These are phyloP conservation scores for Pseudomyrmex sp. DNA, from an alignment of 1,140 invertebrate genomes.

Conservation along the genomic window DNA sequence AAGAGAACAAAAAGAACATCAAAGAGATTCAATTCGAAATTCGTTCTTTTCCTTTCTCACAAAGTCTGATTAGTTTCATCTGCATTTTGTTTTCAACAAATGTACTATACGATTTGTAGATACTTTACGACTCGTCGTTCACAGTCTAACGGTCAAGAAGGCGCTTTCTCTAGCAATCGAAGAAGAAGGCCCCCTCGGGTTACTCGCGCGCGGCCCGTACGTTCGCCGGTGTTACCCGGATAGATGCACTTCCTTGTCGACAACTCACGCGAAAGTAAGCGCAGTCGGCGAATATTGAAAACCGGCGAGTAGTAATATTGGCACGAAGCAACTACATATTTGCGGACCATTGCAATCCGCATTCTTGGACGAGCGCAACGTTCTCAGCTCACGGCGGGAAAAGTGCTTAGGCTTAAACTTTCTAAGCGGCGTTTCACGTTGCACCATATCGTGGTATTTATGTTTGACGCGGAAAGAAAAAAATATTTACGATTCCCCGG, in stretches of 20 bases:
- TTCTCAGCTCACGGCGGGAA: constrained; percentile 69
- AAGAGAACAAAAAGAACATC: not conserved
- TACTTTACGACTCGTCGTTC: not conserved
- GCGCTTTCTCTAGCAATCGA: not conserved
- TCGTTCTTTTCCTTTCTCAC: not conserved
- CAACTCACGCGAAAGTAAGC: constrained; percentile 34
- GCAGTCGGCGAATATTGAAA: not conserved
- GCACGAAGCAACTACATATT: not conserved
- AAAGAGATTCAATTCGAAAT: constrained; percentile 21
- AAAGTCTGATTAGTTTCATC: not conserved
- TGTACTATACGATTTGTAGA: not conserved
- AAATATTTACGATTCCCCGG: not conserved
- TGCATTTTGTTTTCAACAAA: not conserved
- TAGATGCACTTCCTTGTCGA: constrained; percentile 36
- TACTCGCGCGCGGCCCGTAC: not conserved
- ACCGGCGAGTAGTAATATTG: constrained; percentile 13
- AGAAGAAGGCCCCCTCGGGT: not conserved
- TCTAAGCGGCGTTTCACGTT: constrained; percentile 78
- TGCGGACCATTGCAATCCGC: constrained; percentile 10
- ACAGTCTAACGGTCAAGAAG: not conserved
- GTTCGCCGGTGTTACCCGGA: constrained; percentile 11
- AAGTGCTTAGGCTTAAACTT: constrained; percentile 79
- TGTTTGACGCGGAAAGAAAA: constrained; percentile 39
- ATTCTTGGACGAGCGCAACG: constrained; percentile 58
- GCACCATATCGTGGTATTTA: constrained; percentile 66